These are phyloP conservation scores for Folsomia manolachei DNA, from an alignment of 2,888 invertebrate genomes.

Conservation along the genomic window DNA sequence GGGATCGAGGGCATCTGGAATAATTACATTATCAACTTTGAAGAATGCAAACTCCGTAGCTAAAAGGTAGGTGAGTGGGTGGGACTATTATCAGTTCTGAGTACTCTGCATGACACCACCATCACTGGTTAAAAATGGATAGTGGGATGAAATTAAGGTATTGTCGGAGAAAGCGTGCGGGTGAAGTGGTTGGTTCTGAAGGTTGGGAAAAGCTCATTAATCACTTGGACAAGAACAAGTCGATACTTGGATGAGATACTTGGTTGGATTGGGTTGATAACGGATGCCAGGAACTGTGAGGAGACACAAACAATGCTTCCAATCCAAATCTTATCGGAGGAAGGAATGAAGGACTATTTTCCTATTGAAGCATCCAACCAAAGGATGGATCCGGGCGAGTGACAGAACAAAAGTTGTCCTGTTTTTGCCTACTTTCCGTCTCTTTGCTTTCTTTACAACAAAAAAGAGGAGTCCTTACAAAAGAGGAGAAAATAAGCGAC, in stretches of 20 bases:
- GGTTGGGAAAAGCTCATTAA: slow-evolving; percentile 40
- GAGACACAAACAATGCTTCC: neutral
- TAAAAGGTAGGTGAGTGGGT: too few species aligned
- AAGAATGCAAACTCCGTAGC: too few species aligned
- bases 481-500: neutral
- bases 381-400: too few species aligned
- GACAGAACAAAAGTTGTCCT: too few species aligned
- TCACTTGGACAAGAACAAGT: slow-evolving; percentile 40
- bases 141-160: too few species aligned
- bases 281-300: neutral
- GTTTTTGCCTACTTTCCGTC: neutral
- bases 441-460: neutral
- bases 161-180: neutral
- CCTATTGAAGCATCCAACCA: neutral
- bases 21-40: slow-evolving; percentile 7
- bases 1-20: neutral
- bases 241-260: slow-evolving; percentile 21
- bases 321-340: neutral
- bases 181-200: neutral
- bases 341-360: neutral
- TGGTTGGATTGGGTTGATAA: neutral
- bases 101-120: too few species aligned
- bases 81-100: neutral
- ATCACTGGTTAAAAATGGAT: too few species aligned
- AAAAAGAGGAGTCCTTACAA: neutral